Base-by-base conservation (phyloP, 2,797 vertebrate species). In the Pitangus sulphuratus region DNA sequence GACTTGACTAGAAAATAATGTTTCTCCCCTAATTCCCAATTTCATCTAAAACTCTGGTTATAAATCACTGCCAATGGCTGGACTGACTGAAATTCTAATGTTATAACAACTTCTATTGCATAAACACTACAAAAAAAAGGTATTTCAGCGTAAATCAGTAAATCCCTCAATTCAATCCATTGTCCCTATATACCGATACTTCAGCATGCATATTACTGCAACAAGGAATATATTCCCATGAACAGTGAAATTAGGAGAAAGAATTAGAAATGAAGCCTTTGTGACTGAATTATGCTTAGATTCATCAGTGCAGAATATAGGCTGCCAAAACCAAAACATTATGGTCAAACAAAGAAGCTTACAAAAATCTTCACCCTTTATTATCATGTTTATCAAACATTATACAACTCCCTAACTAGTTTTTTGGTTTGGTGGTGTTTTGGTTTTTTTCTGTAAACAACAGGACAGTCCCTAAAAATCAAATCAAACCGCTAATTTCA, bases 61-160 rank as follows among this genome's bases (percentile, higher is more conserved):
- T 96, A 97, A 96, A 97, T 96, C 94, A 96, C 60, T 95, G 94
- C 93, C 93, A 95, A 2, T 54, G 77, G 56, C 21, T 83, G 88
- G 66, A 84, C 74, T 93, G 92, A 95, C 94, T 96, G 87, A 95
- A 96, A 95, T 96, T 95, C 71, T 90, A 95, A 96, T 96, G 85
- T 30, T 90, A 75, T 40, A 89, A 61, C 86, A 76, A 91, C 64
- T 84, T 92, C 66, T 84, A 77, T 60, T 88, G 72, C 68, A 95
- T 91, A 91, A 96, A 87, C 48, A 57, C 68, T 26, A 90, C 0
- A 90, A 91, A 66, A 91, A 66, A 77, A 81, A 84, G 48, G 47
- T 82, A 86, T 86, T 86, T 87, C 56, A 80, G 81, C 76, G 48
- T 70, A 89, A 95, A 91, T 90, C 66, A 91, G 88, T 72, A 97